Percentiles rank a stretch among this genome's conserved stretches.
phyloP scores from a whole-genome alignment of 2,113 vertebrate genomes.

The Typhlomys cinereus region DNA sequence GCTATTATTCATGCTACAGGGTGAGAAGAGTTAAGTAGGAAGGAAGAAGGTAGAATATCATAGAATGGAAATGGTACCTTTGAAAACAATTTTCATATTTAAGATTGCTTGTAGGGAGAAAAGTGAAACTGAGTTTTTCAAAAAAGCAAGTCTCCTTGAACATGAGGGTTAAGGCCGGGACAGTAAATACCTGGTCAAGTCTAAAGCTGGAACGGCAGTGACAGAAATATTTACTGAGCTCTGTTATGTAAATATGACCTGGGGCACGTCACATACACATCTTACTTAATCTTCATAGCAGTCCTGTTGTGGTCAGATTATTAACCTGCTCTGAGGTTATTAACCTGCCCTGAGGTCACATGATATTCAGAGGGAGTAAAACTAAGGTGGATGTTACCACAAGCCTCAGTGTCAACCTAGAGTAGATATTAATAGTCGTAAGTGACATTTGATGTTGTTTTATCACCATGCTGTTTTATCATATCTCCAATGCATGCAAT shows the following conservation, averaged over 20 bases:
- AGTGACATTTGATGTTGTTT: no score
- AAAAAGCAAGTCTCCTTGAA: not conserved
- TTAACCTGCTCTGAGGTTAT: not conserved
- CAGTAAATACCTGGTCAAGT: not conserved
- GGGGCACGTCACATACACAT: not conserved
- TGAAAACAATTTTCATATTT: constrained; percentile 11
- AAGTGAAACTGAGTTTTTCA: constrained; percentile 2
- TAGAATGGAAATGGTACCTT: not conserved
- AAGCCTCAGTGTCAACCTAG: not conserved
- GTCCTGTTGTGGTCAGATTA: not conserved
- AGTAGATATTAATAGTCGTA: not conserved
- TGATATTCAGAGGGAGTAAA: not conserved
- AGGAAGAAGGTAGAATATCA: not conserved
- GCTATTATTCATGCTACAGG: not conserved
- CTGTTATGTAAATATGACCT: not conserved
- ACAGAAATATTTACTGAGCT: constrained; percentile 3
- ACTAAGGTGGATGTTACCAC: not conserved
- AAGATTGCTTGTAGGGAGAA: not conserved
- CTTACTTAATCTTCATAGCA: not conserved
- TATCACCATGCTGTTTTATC: not conserved
- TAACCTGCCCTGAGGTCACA: not conserved
- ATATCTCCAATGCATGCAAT: not conserved
- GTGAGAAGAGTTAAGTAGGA: not conserved
- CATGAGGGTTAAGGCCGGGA: not conserved
- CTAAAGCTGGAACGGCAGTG: not conserved